Percentiles rank a stretch among this genome's conserved stretches.
Evolutionary conservation across 2,113 vertebrate species (phyloP).

Genomic region (Misgurnus anguillicaudatus): DNA sequence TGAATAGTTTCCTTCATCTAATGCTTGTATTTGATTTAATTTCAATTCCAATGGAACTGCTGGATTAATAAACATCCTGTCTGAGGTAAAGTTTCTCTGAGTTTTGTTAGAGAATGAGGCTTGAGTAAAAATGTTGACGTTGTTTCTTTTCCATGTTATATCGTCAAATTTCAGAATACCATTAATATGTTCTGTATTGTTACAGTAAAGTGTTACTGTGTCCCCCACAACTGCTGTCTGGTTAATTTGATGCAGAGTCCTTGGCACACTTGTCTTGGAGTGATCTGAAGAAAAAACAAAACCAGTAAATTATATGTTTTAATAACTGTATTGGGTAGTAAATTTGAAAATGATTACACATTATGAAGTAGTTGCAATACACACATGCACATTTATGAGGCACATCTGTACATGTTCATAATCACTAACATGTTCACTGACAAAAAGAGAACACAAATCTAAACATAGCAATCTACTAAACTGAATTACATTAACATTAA

Average conservation of each 20-base stretch:
- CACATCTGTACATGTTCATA: neutral
- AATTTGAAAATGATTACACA: neutral
- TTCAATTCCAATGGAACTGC: neutral
- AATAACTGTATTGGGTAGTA: neutral
- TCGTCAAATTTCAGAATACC: neutral
- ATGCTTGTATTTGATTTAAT: constrained; percentile 15
- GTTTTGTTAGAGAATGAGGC: rapidly evolving
- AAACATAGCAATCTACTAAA: neutral
- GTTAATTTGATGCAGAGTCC: neutral
- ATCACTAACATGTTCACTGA: neutral
- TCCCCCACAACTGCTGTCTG: constrained; percentile 4
- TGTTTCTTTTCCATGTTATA: neutral
- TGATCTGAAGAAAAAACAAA: neutral
- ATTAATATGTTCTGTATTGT: neutral
- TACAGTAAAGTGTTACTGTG: constrained; percentile 4
- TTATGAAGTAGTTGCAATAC: neutral
- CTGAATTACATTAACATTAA: neutral
- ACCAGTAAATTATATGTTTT: neutral
- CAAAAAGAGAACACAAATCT: neutral
- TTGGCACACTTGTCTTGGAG: neutral
- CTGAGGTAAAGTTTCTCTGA: neutral
- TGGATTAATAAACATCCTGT: constrained; percentile 10
- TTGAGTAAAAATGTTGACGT: neutral
- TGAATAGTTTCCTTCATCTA: constrained; percentile 22
- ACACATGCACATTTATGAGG: neutral